Percentiles rank a stretch among this genome's conserved stretches.
phyloP scores from a whole-genome alignment of 1,140 invertebrate genomes.

The Araneus ventricosus region DNA sequence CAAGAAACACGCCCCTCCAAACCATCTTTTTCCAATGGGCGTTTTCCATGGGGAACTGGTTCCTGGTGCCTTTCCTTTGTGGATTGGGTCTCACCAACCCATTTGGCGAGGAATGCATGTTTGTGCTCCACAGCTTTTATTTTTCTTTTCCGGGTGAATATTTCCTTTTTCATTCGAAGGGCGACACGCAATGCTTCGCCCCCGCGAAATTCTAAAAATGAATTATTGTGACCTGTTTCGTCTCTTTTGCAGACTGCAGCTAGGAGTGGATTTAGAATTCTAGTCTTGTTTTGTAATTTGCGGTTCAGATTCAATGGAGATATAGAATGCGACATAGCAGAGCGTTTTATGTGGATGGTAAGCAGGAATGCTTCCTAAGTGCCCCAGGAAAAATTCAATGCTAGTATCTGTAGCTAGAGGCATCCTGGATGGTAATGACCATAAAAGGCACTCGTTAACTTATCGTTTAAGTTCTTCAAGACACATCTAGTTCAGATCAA shows the following conservation, averaged over 20 bases:
- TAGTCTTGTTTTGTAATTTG: constrained; percentile 9
- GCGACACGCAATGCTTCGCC: not conserved
- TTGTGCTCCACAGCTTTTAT: not conserved
- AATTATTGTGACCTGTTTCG: constrained; percentile 28
- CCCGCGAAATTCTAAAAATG: constrained; percentile 36
- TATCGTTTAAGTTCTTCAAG: no score
- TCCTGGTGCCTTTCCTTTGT: no score
- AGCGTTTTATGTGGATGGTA: not conserved
- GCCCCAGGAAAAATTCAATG: no score
- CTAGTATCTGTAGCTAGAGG: no score
- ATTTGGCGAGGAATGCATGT: not conserved
- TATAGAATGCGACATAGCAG: not conserved
- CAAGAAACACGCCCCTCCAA: not conserved
- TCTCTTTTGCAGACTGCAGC: not conserved
- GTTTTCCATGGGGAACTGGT: not conserved
- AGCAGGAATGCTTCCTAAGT: no score
- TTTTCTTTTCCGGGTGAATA: constrained; percentile 10
- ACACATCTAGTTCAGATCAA: no score
- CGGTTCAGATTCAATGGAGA: not conserved
- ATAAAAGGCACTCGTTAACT: no score
- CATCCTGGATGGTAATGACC: no score
- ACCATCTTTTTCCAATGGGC: not conserved
- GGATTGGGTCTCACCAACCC: not conserved
- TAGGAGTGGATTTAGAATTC: not conserved
- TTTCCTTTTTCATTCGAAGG: constrained; percentile 7